Base-by-base conservation (phyloP, 2,113 vertebrate species). In the Girardinichthys multiradiatus region DNA sequence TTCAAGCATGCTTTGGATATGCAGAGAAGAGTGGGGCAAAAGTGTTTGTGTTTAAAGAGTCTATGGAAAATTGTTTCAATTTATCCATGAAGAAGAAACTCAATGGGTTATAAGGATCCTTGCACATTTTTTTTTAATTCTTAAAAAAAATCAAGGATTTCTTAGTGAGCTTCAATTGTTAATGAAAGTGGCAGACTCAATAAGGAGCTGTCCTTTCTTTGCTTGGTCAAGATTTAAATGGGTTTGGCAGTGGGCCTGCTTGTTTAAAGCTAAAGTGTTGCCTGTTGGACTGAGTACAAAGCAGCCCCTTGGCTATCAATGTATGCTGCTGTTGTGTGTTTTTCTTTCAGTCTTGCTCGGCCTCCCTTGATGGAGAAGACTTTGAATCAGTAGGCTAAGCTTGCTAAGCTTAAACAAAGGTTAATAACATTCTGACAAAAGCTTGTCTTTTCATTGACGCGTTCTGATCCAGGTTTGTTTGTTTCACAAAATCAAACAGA, bases 221-320 rank as follows among this genome's bases (percentile, higher is more conserved):
- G 79, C 87, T 85, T 81, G 84, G 84, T 80, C 64, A 73, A 80
- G 88, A 89, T 85, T 88, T 87, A 88, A 91, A 89, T 80, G 82
- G 74, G 74, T 81, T 80, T 90, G 89, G 85, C 87, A 81, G 68
- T 0, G 28, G 59, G 86, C 83, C 90, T 28, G 82, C 74, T 80
- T 67, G 64, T 90, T 84, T 67, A 80, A 87, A 31, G 30, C 74
- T 79, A 29, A 71, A 74, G 82, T 76, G 78, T 83, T 81, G 85
- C 79, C 76, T 83, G 66, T 82, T 72, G 65, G 78, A 83, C 28
- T 27, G 68, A 57, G 63, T 72, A 72, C 73, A 69, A 84, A 86
- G 70, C 21, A 33, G 57, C 69, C 78, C 68, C 69, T 72, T 11
- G 4, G 64, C 75, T 63, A 61, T 57, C 31, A 71, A 82, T 69